Evolutionary conservation across 2,888 invertebrate genomes (phyloP).

Genomic region (Philonicus albiceps): DNA sequence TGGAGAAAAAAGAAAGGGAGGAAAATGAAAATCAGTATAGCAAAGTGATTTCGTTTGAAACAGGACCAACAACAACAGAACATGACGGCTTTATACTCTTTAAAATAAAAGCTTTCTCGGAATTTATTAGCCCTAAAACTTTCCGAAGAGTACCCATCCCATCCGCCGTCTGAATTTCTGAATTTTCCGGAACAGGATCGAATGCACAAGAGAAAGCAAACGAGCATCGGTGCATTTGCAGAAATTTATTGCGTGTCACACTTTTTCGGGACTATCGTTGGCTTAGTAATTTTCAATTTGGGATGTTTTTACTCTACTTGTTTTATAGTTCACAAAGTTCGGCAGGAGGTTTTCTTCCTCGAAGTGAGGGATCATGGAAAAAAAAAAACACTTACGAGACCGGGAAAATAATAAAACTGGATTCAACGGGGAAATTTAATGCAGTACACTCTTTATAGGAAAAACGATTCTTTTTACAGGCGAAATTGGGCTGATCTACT

Average conservation of each 20-base stretch:
- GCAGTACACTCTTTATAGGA: not conserved
- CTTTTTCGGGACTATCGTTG: not conserved
- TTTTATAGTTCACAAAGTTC: not conserved
- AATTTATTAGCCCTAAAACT: conserved; percentile 17
- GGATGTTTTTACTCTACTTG: not conserved
- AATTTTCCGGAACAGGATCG: not conserved
- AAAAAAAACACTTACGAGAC: no score
- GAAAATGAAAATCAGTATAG: not conserved
- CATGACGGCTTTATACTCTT: conserved; percentile 31
- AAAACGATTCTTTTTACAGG: not conserved
- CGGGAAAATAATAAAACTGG: not conserved
- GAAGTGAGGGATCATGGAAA: not conserved
- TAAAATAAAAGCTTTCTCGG: conserved; percentile 10
- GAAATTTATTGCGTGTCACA: not conserved
- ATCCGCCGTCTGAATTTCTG: not conserved
- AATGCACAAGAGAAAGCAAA: not conserved
- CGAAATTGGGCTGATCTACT: no score
- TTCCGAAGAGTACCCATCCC: not conserved
- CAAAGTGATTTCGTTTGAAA: conserved; percentile 23
- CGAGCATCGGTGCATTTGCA: not conserved
- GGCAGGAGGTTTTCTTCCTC: not conserved
- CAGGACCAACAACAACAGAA: conserved; percentile 21
- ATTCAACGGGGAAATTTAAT: not conserved
- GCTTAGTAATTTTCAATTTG: not conserved
- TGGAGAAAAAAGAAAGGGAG: no score